Evolutionary conservation across 1,140 invertebrate genomes (phyloP).

Genomic region (Pectinophora gossypiella): DNA sequence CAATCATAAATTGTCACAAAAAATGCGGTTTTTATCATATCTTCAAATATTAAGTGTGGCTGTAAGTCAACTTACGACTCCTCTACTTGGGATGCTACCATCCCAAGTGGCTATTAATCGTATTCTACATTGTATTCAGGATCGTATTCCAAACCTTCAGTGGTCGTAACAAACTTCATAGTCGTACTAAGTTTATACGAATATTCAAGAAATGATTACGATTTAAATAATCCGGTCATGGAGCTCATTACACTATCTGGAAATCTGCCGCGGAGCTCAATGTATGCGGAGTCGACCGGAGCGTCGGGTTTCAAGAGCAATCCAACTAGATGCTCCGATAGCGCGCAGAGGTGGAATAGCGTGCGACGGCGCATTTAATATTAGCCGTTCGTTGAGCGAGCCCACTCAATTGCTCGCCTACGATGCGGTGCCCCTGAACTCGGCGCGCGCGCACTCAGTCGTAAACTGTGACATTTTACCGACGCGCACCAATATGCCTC

Average conservation of each 20-base stretch:
- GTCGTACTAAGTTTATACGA: too few species aligned
- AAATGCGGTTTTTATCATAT: too few species aligned
- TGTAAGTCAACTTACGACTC: too few species aligned
- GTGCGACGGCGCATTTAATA: slow-evolving; percentile 12
- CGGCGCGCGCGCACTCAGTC: slow-evolving; percentile 45
- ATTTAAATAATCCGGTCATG: background rate
- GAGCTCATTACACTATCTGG: background rate
- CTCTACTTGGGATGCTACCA: too few species aligned
- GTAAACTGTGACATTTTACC: slow-evolving; percentile 66
- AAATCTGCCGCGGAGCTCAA: background rate
- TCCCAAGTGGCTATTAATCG: too few species aligned
- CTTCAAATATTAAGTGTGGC: too few species aligned
- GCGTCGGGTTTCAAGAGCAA: background rate
- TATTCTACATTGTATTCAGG: too few species aligned
- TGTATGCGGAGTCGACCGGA: background rate
- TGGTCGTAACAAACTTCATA: too few species aligned
- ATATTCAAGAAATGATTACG: background rate
- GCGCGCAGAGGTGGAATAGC: background rate
- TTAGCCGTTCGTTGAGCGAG: slow-evolving; percentile 12
- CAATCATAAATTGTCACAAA: too few species aligned
- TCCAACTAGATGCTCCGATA: background rate
- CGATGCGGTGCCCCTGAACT: slow-evolving; percentile 42
- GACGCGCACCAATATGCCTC: slow-evolving; percentile 50
- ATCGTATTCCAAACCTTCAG: too few species aligned
- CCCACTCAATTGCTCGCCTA: slow-evolving; percentile 26